Base-by-base conservation (phyloP, 2,888 invertebrate species). In the Pheosia tremula region DNA sequence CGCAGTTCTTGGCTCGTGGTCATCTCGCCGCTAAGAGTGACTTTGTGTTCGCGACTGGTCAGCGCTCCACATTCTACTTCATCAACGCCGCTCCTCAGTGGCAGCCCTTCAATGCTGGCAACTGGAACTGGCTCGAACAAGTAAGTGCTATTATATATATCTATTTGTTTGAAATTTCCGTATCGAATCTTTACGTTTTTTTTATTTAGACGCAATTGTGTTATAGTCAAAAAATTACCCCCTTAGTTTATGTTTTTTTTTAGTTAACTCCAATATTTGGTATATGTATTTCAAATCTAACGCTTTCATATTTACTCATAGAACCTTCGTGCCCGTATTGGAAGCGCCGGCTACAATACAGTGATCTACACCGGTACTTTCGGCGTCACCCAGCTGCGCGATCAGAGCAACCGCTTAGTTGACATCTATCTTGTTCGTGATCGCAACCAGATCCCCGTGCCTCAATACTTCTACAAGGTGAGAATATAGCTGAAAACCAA, bases 61-160 rank as follows among this genome's bases (percentile, higher is more conserved):
- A 95, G 72, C 84, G 89, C 1, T 82, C 95, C 0, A 94, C 95
- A 0, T 96, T 95, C 82, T 95, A 95, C 81, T 95, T 94, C 75
- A 85, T 95, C 57, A 96, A 96, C 77, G 92, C 92, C 0, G 95
- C 95, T 0, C 96, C 96, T 0, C 96, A 96, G 70, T 96, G 96
- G 96, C 95, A 95, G 63, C 88, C 88, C 0, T 94, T 95, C 75
- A 95, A 95, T 70, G 91, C 82, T 57, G 94, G 94, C 8, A 95
- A 95, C 78, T 95, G 95, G 95, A 89, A 90, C 78, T 80, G 74
- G 58, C 79, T 94, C 7, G 95, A 95, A 76, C 83, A 80, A 69
- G 88, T 87, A 61, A 63, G 37, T 54, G 39, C 39, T 43, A 9
- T 8, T 43, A 9, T 43, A 8, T 43, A 24, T 2, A 24, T 24